A percentile compares a stretch with the other conserved stretches of the same genome.
phyloP scores from a whole-genome alignment of 2,113 vertebrate species.

The Promerops cafer region DNA sequence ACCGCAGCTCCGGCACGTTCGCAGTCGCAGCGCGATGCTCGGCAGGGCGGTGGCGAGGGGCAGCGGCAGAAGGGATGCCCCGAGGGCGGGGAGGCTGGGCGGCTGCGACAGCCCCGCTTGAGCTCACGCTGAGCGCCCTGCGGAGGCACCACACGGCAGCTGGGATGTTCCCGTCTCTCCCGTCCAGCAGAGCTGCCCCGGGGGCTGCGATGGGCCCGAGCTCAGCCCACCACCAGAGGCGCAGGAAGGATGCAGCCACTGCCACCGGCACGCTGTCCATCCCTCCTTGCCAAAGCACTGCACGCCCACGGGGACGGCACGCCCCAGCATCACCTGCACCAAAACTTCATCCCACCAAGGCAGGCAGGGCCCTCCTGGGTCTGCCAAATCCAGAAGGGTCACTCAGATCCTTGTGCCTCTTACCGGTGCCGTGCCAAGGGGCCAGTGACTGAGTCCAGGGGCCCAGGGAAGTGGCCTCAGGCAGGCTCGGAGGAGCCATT shows the following conservation, averaged over 20 bases:
- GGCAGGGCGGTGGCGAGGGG: accelerated
- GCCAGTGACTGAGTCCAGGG: accelerated
- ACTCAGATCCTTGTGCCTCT: not conserved
- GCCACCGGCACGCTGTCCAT: accelerated
- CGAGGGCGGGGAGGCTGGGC: not conserved
- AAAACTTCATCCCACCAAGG: not conserved
- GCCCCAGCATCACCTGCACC: accelerated
- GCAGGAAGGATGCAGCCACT: not conserved
- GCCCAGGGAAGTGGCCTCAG: not conserved
- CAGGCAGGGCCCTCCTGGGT: not conserved
- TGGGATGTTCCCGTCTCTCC: not conserved
- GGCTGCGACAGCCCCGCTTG: accelerated
- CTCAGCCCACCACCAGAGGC: accelerated
- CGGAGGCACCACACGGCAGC: not conserved
- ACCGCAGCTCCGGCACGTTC: not conserved
- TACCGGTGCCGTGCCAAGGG: not conserved
- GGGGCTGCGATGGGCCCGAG: not conserved
- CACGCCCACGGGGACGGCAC: accelerated
- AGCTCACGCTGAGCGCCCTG: not conserved
- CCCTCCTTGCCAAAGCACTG: not conserved
- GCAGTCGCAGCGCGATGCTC: not conserved
- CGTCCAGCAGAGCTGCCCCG: not conserved
- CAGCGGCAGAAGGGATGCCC: not conserved
- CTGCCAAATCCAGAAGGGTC: not conserved
- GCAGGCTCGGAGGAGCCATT: not conserved